Evolutionary conservation across 2,797 vertebrate species (phyloP), one percentile per base, ranked within the genome.

Genomic region (Spheniscus humboldti): DNA sequence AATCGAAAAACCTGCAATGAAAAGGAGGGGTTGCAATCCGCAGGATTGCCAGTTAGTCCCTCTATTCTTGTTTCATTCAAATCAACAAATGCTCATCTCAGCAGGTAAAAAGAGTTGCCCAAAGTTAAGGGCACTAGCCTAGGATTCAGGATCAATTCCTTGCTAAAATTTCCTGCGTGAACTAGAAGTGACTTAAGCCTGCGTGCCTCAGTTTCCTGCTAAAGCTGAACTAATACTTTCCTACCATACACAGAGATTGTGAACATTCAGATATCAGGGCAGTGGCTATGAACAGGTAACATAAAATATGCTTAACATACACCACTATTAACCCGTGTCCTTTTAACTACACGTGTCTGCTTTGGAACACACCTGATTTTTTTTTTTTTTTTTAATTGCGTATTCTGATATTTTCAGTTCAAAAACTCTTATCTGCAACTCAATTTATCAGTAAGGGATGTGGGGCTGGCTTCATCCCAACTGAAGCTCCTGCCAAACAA

Each of bases 1-100:
- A 10, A 18, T 3, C 10, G 1, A 10, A 33, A 53, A n/a, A 5
- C 2, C 57, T 5, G 1, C 35, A 4, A 0, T 0, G 39, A 6
- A 14, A 23, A 53, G 43, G 31, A 16, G 62, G 39, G 55, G 27
- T 3, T 71, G n/a, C n/a, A 37, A 2, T 19, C 53, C 60, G 8
- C 37, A 13, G 33, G 9, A 8, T 66, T 52, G 33, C 56, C 56
- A 39, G 12, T 4, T 10, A 25, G 15, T 11, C 10, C 20, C 35
- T 50, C 57, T 9, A 0, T 2, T 59, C 35, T 13, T 24, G 18
- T 5, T 77, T 8, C 18, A 28, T 24, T 25, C 71, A 33, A 85
- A 47, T 13, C 28, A 20, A 25, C 35, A 23, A 33, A 18, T 1
- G 27, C 11, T 57, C 30, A 16, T 10, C 39, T 53, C 9, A 0